These are phyloP conservation scores for Thunnus maccoyii DNA, from an alignment of 2,113 vertebrate species.

Conservation along the genomic window DNA sequence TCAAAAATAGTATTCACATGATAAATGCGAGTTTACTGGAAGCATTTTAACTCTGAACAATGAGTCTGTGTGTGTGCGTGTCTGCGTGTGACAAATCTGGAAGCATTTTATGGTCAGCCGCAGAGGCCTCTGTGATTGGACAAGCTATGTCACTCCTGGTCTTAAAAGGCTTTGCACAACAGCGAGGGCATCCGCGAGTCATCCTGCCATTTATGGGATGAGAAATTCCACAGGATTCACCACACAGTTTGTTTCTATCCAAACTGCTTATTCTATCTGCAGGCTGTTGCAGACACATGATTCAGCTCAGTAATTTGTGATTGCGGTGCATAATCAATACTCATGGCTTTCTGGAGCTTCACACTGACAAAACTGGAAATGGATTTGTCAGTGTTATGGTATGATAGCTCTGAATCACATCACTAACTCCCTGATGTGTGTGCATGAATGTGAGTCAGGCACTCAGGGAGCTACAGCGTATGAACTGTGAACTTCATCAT, in stretches of 20 bases:
- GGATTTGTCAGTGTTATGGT: slow-evolving; percentile 57
- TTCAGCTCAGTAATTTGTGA: slow-evolving; percentile 68
- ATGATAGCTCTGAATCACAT: slow-evolving; percentile 50
- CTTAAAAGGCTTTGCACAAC: slow-evolving; percentile 81
- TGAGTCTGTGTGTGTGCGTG: slow-evolving; percentile 70
- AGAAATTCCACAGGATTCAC: slow-evolving; percentile 72
- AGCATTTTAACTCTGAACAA: slow-evolving; percentile 82
- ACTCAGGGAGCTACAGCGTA: slow-evolving; percentile 9
- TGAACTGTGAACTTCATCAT: slow-evolving; percentile 25
- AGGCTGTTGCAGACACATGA: slow-evolving; percentile 63
- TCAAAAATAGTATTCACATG: slow-evolving; percentile 82
- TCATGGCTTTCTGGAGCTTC: slow-evolving; percentile 56
- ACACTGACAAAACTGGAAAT: slow-evolving; percentile 60
- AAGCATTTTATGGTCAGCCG: slow-evolving; percentile 85
- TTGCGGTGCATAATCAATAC: slow-evolving; percentile 70
- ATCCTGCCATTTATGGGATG: slow-evolving; percentile 74
- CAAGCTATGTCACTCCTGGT: slow-evolving; percentile 83
- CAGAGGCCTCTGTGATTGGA: slow-evolving; percentile 84
- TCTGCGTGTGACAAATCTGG: slow-evolving; percentile 84
- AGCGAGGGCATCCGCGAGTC: slow-evolving; percentile 78
- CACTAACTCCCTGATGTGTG: slow-evolving; percentile 43
- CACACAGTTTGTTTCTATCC: slow-evolving; percentile 68
- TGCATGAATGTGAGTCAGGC: slow-evolving; percentile 31
- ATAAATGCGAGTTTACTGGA: slow-evolving; percentile 87
- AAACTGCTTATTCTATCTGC: slow-evolving; percentile 66